phyloP scores from a whole-genome alignment of 64 coral and sea anemone species.

The Astreopora myriophthalma region DNA sequence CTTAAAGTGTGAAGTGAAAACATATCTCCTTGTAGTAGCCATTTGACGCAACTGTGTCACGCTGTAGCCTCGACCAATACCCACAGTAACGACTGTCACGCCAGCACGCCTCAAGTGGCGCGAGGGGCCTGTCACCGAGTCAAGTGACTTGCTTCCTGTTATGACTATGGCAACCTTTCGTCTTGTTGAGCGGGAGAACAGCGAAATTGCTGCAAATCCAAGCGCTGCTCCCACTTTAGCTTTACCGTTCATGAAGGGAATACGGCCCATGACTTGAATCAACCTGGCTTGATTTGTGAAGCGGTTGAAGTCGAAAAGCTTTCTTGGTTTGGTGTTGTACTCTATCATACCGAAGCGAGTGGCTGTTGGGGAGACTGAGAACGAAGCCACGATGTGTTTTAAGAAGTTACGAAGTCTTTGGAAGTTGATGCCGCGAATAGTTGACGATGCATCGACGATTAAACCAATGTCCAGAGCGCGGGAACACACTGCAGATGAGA shows the following conservation, averaged over 20 bases:
- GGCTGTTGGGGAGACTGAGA: conserved; percentile 52
- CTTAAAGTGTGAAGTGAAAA: conserved; percentile 36
- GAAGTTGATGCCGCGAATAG: conserved; percentile 37
- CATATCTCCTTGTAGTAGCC: conserved; percentile 33
- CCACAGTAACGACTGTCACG: neutral
- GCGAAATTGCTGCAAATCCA: neutral
- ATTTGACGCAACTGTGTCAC: conserved; percentile 54
- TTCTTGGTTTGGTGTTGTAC: neutral
- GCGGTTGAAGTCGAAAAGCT: conserved; percentile 34
- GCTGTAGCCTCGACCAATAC: conserved; percentile 7
- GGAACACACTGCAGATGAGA: conserved; percentile 37
- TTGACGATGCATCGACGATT: conserved; percentile 55
- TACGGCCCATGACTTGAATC: conserved; percentile 7
- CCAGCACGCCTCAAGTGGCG: conserved; percentile 13
- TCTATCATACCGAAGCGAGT: conserved; percentile 59
- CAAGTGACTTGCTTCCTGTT: conserved; percentile 49
- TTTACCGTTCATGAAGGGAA: conserved; percentile 39
- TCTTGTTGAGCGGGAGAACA: conserved; percentile 31
- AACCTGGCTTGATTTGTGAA: conserved; percentile 45
- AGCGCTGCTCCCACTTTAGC: conserved; percentile 56
- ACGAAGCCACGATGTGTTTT: conserved; percentile 71
- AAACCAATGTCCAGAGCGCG: conserved; percentile 67
- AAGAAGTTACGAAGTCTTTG: conserved; percentile 58
- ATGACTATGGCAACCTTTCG: conserved; percentile 68
- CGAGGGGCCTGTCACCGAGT: conserved; percentile 39